phyloP scores from a whole-genome alignment of 2,888 invertebrate species.

The Phortica okadai region DNA sequence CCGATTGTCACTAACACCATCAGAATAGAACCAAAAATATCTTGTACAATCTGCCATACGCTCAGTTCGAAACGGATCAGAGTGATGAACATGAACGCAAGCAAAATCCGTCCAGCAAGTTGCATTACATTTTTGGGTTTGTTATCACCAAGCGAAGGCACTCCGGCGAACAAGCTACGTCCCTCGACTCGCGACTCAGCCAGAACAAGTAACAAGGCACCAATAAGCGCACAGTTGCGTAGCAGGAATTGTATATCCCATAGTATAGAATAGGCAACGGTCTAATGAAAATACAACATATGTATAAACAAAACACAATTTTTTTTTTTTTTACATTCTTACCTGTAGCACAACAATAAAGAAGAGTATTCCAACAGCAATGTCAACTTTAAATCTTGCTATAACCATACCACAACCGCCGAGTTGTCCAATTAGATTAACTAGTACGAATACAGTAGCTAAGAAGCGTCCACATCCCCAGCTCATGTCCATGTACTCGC shows the following conservation, averaged over 20 bases:
- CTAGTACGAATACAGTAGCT: slow-evolving; percentile 94
- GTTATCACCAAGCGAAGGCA: slow-evolving; percentile 93
- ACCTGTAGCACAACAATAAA: slow-evolving; percentile 98
- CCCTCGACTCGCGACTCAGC: slow-evolving; percentile 98
- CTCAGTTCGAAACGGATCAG: slow-evolving; percentile 94
- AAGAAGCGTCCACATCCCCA: slow-evolving; percentile 97
- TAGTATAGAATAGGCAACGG: slow-evolving; percentile 96
- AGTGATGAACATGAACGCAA: slow-evolving; percentile 99
- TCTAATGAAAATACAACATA: slow-evolving; percentile 78
- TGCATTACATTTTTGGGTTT: slow-evolving; percentile 98
- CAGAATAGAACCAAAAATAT: slow-evolving; percentile 93
- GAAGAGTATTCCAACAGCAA: slow-evolving; percentile 94
- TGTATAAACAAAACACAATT: not conserved
- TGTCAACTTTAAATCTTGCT: slow-evolving; percentile 91
- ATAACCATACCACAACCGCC: slow-evolving; percentile 98
- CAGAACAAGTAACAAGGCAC: slow-evolving; percentile 95
- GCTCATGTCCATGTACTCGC: slow-evolving; percentile 97
- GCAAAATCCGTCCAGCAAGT: slow-evolving; percentile 93
- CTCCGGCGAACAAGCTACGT: slow-evolving; percentile 96
- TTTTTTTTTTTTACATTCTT: slow-evolving; percentile 53
- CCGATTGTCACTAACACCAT: slow-evolving; percentile 98
- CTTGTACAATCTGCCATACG: slow-evolving; percentile 93
- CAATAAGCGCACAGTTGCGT: slow-evolving; percentile 96
- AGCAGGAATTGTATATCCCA: slow-evolving; percentile 99
- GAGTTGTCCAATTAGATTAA: slow-evolving; percentile 96